Evolutionary conservation across 2,113 vertebrate species (phyloP).

Genomic region (Rhea pennata): DNA sequence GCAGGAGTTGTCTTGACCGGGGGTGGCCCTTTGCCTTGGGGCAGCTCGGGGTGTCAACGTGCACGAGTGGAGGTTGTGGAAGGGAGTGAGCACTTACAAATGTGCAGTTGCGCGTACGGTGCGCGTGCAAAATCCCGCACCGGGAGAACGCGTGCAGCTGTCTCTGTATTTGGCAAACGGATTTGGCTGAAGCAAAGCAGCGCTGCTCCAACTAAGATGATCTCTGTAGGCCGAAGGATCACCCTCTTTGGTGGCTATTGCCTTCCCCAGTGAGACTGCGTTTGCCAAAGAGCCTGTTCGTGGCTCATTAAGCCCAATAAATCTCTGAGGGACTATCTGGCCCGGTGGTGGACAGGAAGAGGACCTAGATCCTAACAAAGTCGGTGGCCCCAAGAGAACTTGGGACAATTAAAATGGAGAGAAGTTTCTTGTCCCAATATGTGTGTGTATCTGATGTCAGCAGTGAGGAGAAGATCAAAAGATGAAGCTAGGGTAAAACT

Average conservation of each 20-base stretch:
- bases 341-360: neutral
- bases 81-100: neutral
- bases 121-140: accelerated
- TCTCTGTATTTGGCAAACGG: neutral
- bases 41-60: neutral
- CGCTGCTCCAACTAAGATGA: neutral
- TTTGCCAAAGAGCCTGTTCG: neutral
- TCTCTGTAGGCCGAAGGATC: accelerated
- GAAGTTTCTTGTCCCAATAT: neutral
- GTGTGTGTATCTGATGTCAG: slow-evolving; percentile 31
- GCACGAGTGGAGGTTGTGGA: neutral
- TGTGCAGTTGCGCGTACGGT: no score
- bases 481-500: neutral
- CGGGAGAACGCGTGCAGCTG: neutral
- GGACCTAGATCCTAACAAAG: neutral
- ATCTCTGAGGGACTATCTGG: neutral
- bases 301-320: neutral
- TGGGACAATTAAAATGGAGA: neutral
- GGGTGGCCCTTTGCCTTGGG: neutral
- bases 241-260: accelerated
- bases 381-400: neutral
- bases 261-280: accelerated
- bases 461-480: slow-evolving; percentile 40
- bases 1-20: neutral
- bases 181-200: neutral